A percentile compares a stretch with the other conserved stretches of the same genome.
These are phyloP conservation scores for Halictus rubicundus DNA, from an alignment of 1,140 invertebrate species.

Conservation along the genomic window DNA sequence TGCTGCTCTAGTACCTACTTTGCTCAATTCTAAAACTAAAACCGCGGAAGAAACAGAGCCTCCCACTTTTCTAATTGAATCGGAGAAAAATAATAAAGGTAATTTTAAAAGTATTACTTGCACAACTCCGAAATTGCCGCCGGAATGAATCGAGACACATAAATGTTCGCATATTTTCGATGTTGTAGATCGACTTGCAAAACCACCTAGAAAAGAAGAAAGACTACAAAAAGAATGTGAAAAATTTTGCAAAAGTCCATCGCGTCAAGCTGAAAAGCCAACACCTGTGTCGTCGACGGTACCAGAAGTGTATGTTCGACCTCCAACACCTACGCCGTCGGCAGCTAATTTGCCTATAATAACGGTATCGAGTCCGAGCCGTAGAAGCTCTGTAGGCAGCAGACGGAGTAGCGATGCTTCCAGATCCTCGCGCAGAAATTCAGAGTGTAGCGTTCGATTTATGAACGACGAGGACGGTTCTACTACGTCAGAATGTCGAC, in stretches of 20 bases:
- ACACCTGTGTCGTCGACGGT: constrained; percentile 69
- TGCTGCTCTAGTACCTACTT: constrained; percentile 81
- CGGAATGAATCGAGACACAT: not conserved
- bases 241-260: constrained; percentile 13
- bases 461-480: constrained; percentile 54
- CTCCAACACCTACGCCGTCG: constrained; percentile 76
- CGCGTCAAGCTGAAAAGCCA: constrained; percentile 11
- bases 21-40: constrained; percentile 80
- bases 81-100: constrained; percentile 20
- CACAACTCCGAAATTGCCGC: too few relatives aligned
- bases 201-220: constrained; percentile 14
- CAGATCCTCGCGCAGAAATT: constrained; percentile 69
- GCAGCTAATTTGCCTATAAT: constrained; percentile 74
- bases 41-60: constrained; percentile 75
- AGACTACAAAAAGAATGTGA: constrained; percentile 8
- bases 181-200: not conserved
- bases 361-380: constrained; percentile 74
- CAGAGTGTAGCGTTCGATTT: constrained; percentile 74
- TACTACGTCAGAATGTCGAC: constrained; percentile 39
- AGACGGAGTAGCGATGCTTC: constrained; percentile 72
- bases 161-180: not conserved
- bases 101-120: not conserved
- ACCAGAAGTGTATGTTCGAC: constrained; percentile 76
- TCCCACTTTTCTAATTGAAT: constrained; percentile 52
- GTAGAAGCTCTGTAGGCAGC: constrained; percentile 73